Evolutionary conservation across 1,140 invertebrate species (phyloP).

Genomic region (Bombus picipes): DNA sequence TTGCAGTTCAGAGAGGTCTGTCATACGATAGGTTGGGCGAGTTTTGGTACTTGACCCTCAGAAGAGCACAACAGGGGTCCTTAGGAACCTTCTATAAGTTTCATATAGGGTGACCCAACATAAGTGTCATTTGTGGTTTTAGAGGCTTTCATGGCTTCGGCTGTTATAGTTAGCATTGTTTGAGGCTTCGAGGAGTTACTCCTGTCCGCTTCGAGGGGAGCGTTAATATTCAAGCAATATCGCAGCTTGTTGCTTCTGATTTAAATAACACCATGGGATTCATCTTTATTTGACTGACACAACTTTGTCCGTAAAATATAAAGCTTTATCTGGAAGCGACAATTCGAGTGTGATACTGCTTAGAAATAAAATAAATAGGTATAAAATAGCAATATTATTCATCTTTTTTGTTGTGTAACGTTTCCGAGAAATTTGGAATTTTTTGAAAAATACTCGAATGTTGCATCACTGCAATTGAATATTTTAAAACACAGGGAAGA

Average conservation of each 20-base stretch:
- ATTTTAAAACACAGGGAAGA: background rate
- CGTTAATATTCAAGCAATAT: background rate
- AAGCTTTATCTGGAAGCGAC: background rate
- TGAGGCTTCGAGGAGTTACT: background rate
- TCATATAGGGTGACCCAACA: conserved; percentile 2
- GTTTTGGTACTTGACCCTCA: conserved; percentile 27
- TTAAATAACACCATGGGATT: background rate
- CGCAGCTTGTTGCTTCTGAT: background rate
- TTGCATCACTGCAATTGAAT: background rate
- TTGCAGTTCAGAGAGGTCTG: background rate
- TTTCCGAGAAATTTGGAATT: background rate
- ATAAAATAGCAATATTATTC: too few species aligned
- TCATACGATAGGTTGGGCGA: background rate
- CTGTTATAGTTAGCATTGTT: background rate
- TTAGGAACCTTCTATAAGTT: background rate
- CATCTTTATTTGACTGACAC: background rate
- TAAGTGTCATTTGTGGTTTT: conserved; percentile 30
- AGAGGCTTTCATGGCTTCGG: background rate
- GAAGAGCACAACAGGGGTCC: background rate
- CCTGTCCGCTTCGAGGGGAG: background rate
- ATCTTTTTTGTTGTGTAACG: background rate
- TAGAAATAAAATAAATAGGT: background rate
- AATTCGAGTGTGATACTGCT: background rate
- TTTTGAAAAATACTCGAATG: background rate
- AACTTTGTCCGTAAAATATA: background rate